These are phyloP conservation scores for Pollenia griseotomentosa DNA, from an alignment of 2,888 invertebrate species.

Conservation along the genomic window DNA sequence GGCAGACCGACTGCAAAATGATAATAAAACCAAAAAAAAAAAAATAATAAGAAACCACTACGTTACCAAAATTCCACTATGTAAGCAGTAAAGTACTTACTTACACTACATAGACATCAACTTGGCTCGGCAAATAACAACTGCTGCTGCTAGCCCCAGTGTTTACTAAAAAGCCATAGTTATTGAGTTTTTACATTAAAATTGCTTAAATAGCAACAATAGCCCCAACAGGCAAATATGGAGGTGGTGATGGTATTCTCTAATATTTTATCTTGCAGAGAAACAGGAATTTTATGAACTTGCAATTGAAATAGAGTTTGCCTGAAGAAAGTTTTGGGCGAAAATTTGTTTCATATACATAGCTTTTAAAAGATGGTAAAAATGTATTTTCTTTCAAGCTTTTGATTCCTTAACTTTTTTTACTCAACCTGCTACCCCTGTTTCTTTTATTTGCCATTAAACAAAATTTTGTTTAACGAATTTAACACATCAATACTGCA, in stretches of 20 bases:
- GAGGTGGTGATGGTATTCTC: constrained; percentile 43
- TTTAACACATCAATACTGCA: constrained; percentile 13
- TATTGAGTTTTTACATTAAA: constrained; percentile 70
- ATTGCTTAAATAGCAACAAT: constrained; percentile 65
- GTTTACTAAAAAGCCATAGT: constrained; percentile 51
- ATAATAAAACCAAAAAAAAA: constrained; percentile 7
- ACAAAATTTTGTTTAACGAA: constrained; percentile 3
- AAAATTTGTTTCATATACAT: neutral
- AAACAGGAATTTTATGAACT: neutral
- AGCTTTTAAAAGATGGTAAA: no score
- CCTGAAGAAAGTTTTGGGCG: neutral
- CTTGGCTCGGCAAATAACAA: constrained; percentile 39
- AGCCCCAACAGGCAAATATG: constrained; percentile 59
- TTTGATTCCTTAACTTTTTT: no score
- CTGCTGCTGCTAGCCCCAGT: neutral
- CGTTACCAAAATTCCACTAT: constrained; percentile 31
- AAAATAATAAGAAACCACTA: constrained; percentile 20
- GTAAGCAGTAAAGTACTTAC: neutral
- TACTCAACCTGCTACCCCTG: constrained; percentile 17
- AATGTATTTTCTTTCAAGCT: no score
- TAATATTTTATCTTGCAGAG: neutral
- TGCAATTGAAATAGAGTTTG: constrained; percentile 21
- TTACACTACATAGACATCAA: constrained; percentile 29
- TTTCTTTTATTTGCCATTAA: neutral
- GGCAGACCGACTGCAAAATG: constrained; percentile 60